phyloP scores from a whole-genome alignment of 2,888 invertebrate genomes.

The Drosophila mulleri region DNA sequence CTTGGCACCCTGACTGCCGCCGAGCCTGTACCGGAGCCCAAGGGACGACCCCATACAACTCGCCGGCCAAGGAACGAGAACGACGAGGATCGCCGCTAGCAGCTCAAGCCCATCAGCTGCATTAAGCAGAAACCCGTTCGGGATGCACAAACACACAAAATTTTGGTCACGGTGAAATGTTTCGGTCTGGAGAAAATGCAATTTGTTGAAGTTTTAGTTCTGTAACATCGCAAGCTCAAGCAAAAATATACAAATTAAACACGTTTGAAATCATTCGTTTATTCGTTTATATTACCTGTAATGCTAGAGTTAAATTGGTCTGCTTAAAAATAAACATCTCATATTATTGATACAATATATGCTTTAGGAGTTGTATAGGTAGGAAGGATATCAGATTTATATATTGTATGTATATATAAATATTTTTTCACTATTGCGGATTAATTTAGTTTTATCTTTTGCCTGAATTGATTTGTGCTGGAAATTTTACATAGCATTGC shows the following conservation, averaged over 20 bases:
- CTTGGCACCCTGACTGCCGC: slow-evolving; percentile 73
- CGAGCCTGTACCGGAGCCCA: slow-evolving; percentile 75
- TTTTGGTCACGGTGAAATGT: slow-evolving; percentile 76
- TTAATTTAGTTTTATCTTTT: slow-evolving; percentile 11
- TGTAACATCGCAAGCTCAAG: slow-evolving; percentile 24
- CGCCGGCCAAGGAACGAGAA: slow-evolving; percentile 76
- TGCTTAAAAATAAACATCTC: slow-evolving; percentile 69
- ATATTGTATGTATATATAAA: background rate
- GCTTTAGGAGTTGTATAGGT: slow-evolving; percentile 32
- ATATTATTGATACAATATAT: slow-evolving; percentile 61
- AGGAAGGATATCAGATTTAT: slow-evolving; percentile 23
- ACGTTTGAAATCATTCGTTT: slow-evolving; percentile 64
- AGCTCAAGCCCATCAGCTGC: slow-evolving; percentile 39
- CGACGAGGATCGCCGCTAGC: slow-evolving; percentile 74
- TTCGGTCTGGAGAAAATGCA: slow-evolving; percentile 71
- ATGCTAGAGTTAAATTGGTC: slow-evolving; percentile 77
- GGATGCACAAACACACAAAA: slow-evolving; percentile 34
- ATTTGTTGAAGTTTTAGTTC: slow-evolving; percentile 78
- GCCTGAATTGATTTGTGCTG: slow-evolving; percentile 29
- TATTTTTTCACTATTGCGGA: slow-evolving; percentile 36
- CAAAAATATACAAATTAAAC: slow-evolving; percentile 1
- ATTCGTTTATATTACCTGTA: slow-evolving; percentile 61
- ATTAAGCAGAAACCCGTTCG: slow-evolving; percentile 34
- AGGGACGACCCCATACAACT: slow-evolving; percentile 82
- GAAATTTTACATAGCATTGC: slow-evolving; percentile 15